Base-by-base conservation (phyloP, 2,113 vertebrate genomes). In the Hyperopisus bebe region DNA sequence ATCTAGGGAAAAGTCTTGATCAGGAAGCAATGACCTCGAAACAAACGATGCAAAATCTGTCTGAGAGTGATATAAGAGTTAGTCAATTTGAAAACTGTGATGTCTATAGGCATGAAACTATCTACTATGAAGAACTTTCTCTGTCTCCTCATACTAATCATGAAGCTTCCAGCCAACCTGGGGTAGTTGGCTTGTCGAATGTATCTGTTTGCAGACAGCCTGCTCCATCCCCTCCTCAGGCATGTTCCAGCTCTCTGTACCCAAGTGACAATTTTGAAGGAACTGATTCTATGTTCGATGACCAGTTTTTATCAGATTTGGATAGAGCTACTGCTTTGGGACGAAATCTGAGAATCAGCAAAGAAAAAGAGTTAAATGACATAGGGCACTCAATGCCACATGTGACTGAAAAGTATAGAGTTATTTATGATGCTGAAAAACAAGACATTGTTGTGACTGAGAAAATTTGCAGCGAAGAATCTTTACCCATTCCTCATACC, bases 381-480 rank as follows among this genome's bases (percentile, higher is more conserved):
- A 21, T n/a, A n/a, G 51, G n/a, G 50, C 35, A 89, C 55, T 42
- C 51, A 39, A 87, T 90, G 62, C 42, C 90, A 19, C 15, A 24
- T 21, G 21, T 24, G 39, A 1, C 86, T 46, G 62, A 66, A 55
- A 89, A 91, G 42, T 47, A 91, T 0, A 5, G 13, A 24, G 15
- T 42, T 90, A 86, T 90, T 19, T 47, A 17, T 90, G 39, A 88
- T 46, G 87, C 1, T 87, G n/a, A 88, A 62, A 90, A 24, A 87
- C 86, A 90, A 10, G 83, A 19, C 1, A 88, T 58, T 3, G 4
- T 50, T 90, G 53, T 90, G 17, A 80, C 35, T 1, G 88, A 89
- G 27, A 44, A 0, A 3, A 39, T 51, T 5, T 46, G 35, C n/a
- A 70, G 51, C 1, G 10, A 88, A 86, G 50, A 44, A 48, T 7